Conservation (phyloP, 1,140 invertebrate genomes). For the Luehdorfia chinensis region DNA sequence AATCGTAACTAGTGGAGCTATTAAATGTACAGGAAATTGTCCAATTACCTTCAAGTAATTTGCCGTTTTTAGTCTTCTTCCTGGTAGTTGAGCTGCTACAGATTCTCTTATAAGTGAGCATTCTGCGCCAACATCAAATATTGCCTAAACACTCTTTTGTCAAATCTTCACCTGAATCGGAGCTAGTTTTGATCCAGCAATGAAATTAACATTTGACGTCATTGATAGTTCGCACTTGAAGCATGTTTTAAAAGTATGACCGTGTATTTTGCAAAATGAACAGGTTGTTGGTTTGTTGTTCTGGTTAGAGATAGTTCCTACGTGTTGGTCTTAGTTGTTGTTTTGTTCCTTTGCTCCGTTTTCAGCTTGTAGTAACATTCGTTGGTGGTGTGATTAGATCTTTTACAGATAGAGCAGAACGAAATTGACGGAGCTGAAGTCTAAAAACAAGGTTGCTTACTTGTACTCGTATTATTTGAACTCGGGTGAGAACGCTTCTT, state of each 20-base stretch:
- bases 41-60: conserved; percentile 14
- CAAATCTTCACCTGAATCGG: background rate
- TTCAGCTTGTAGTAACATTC: background rate
- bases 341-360: background rate
- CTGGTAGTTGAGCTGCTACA: no score
- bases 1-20: background rate
- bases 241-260: conserved; percentile 20
- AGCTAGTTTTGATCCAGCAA: conserved; percentile 9
- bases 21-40: background rate
- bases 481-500: conserved; percentile 4
- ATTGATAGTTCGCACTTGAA: background rate
- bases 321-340: background rate
- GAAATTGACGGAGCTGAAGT: background rate
- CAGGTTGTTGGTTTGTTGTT: background rate
- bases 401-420: background rate
- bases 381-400: background rate
- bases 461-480: no score
- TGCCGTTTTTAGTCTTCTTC: background rate
- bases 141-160: background rate
- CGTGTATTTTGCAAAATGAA: conserved; percentile 12
- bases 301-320: conserved; percentile 6
- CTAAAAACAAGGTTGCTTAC: background rate
- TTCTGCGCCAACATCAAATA: conserved; percentile 21
- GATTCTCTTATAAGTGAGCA: no score
- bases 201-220: conserved; percentile 18